Conservation (phyloP, 2,113 vertebrate species). For the Ancistrus triradiatus region DNA sequence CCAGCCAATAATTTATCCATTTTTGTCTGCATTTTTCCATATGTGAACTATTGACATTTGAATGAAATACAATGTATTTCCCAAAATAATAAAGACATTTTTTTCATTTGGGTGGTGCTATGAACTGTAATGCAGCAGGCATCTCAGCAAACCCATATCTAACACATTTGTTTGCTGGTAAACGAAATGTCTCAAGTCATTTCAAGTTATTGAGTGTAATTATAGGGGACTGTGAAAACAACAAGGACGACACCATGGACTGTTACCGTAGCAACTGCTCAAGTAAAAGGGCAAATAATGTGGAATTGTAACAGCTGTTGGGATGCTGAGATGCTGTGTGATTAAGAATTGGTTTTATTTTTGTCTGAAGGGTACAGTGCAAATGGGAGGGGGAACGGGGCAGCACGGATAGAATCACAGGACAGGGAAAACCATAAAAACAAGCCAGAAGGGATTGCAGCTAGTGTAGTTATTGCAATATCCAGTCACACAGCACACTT, state of each 20-base stretch:
- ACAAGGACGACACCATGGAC: constrained; percentile 42
- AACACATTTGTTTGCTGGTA: constrained; percentile 46
- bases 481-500: constrained; percentile 18
- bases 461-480: constrained; percentile 13
- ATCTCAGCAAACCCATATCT: too few species aligned
- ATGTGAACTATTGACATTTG: too few species aligned
- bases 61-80: too few species aligned
- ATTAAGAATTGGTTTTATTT: constrained; percentile 61
- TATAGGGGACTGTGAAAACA: constrained; percentile 38
- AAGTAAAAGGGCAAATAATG: constrained; percentile 15
- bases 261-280: constrained; percentile 61
- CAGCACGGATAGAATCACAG: constrained; percentile 1
- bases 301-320: constrained; percentile 57
- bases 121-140: too few species aligned
- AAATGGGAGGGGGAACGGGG: not conserved
- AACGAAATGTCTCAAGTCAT: constrained; percentile 59
- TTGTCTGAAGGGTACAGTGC: constrained; percentile 8
- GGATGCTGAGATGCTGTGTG: constrained; percentile 51
- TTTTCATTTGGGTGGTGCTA: too few species aligned
- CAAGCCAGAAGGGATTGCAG: not conserved
- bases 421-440: constrained; percentile 10
- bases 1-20: too few species aligned
- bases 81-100: too few species aligned
- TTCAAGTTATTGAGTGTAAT: constrained; percentile 40
- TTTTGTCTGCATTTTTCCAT: too few species aligned